Evolutionary conservation across 2,113 vertebrate genomes (phyloP), one percentile per base, ranked within the genome.

Genomic region (Podocnemis expansa): DNA sequence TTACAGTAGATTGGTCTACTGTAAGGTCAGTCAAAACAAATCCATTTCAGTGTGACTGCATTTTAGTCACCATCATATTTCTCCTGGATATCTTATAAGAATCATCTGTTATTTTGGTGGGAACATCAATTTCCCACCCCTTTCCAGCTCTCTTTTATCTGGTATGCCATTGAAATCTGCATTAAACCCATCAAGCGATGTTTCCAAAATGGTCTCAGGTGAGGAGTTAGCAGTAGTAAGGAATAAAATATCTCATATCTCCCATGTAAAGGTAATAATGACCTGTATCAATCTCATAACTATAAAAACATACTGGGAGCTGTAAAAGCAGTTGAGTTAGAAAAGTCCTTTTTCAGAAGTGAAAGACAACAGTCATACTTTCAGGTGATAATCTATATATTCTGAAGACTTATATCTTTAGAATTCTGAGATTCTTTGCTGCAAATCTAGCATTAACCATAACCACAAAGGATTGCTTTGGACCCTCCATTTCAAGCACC

Each of bases 41-140:
- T 90, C 52, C 86, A 95, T 96, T 96, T 91, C 81, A 49, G 54
- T 94, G 84, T 87, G 80, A 96, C 67, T 97, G 45, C 24, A 75
- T 97, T 96, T 97, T 97, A 93, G 91, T 63, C 8, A 27, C 45
- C 85, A 54, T 91, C 63, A 78, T 90, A 97, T 94, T 97, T 85
- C 55, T 96, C 31, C 31, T 87, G 22, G 60, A 98, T 96, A 95
- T 96, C 51, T 89, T 84, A 34, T 41, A 54, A 93, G 84, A 96
- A 96, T 94, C 92, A 97, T 84, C 54, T 92, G 87, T 94, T 98
- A 31, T 55, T 67, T 94, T 96, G 54, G 84, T 84, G 85, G 17
- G 29, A 67, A 91, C 91, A 87, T 75, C 94, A 85, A 96, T 96
- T 93, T 96, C 43, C 45, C 54, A 87, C 83, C 19, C 55, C 83